Base-by-base conservation (phyloP, 2,797 vertebrate genomes). In the Taeniopygia guttata region DNA sequence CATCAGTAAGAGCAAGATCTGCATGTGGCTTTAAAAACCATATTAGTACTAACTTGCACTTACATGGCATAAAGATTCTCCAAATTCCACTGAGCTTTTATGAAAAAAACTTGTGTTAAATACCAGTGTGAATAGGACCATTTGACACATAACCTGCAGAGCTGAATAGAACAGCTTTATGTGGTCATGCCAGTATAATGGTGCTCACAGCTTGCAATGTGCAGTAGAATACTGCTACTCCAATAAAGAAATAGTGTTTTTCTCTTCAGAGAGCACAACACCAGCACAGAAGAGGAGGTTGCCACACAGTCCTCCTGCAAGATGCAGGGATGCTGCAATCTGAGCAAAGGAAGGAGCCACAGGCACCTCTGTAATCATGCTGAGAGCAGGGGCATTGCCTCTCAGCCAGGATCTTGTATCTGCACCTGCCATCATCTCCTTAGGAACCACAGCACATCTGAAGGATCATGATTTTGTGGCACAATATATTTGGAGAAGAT, bases 181-280 rank as follows among this genome's bases (percentile, higher is more conserved):
- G 42, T 42, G 16, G 42, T 42, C 42, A 19, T 85, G 69, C 25
- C 62, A 55, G 66, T n/a, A 42, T n/a, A 87, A 93, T 12, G 49
- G 75, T 16, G 13, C 49, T 87, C 67, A 67, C 89, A 89, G 91
- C 66, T 87, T 81, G 62, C 48, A 85, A 49, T 74, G 83, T 90
- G 62, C 29, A 29, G 49, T 23, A 69, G 78, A 46, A 40, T 76
- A 62, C 59, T 91, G 58, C 48, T 74, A 6, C 42, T 7, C 18
- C 34, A 72, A 60, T 38, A 81, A 85, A 79, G 60, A 67, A 95
- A 64, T 15, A 2, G 22, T 30, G 20, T 40, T 83, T 18, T 46
- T 68, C 36, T 91, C 32, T 87, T 75, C 46, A 60, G 86, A 81
- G 29, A 3, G 3, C 54, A 58, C 52, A 51, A 59, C 54, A 63